These are phyloP conservation scores for Argyrosomus japonicus DNA, from an alignment of 2,113 vertebrate genomes.

Conservation along the genomic window DNA sequence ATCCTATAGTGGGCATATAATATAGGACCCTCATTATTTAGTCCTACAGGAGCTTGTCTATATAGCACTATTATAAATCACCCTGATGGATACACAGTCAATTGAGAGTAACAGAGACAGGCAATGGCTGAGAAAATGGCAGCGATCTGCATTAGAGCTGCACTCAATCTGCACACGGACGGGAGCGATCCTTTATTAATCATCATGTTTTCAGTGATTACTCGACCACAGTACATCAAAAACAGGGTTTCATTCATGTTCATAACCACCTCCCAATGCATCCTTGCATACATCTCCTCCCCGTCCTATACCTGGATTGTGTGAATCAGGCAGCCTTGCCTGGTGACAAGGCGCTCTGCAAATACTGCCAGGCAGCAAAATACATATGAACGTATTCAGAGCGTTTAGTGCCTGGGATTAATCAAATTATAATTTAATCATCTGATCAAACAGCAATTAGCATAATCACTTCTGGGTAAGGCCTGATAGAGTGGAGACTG, in stretches of 20 bases:
- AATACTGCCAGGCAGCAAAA: constrained; percentile 85
- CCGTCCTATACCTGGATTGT: constrained; percentile 28
- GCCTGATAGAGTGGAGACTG: constrained; percentile 86
- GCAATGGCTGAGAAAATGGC: constrained; percentile 66
- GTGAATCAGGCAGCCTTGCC: constrained; percentile 28
- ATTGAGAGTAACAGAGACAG: constrained; percentile 67
- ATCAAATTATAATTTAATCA: constrained; percentile 97
- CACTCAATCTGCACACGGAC: constrained; percentile 66
- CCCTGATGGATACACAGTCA: constrained; percentile 72
- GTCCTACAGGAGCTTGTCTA: constrained; percentile 50
- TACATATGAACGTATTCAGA: constrained; percentile 86
- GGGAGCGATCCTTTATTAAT: constrained; percentile 60
- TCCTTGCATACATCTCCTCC: constrained; percentile 19
- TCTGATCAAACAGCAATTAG: constrained; percentile 97
- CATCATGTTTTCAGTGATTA: constrained; percentile 68
- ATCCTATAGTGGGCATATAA: constrained; percentile 16
- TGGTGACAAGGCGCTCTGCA: constrained; percentile 59
- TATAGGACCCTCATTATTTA: constrained; percentile 52
- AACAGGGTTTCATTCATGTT: constrained; percentile 29
- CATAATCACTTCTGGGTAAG: constrained; percentile 93
- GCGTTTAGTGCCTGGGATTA: constrained; percentile 90
- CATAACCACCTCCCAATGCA: constrained; percentile 3
- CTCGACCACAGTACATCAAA: constrained; percentile 33
- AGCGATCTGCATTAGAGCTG: constrained; percentile 68
- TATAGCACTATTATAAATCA: constrained; percentile 75